Conservation (phyloP, 2,888 invertebrate genomes). For the Polylopha cassiicola region DNA sequence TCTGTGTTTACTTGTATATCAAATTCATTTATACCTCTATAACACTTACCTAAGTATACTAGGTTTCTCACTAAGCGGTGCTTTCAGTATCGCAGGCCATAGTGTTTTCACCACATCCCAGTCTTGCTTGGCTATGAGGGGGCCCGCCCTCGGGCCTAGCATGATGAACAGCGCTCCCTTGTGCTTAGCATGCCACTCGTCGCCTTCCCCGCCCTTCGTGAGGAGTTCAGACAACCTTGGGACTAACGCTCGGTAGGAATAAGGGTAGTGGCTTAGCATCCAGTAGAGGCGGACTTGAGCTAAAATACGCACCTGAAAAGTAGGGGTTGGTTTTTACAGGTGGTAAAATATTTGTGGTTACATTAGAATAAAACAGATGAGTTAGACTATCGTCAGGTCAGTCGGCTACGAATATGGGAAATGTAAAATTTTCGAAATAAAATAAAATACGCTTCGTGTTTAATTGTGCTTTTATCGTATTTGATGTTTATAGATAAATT, state of each 20-base stretch:
- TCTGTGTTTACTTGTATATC: not conserved
- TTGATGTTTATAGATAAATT: too few species aligned
- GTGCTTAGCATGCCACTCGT: constrained; percentile 64
- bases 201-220: constrained; percentile 62
- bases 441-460: too few species aligned
- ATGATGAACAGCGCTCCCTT: constrained; percentile 87
- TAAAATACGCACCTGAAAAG: constrained; percentile 73
- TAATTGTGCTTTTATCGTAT: too few species aligned
- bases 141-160: constrained; percentile 80
- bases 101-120: constrained; percentile 84
- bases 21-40: not conserved
- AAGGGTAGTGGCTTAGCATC: constrained; percentile 81
- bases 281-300: constrained; percentile 82
- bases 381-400: too few species aligned
- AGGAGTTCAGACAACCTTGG: constrained; percentile 80
- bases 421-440: too few species aligned
- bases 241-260: constrained; percentile 82
- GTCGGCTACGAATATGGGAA: too few species aligned
- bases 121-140: constrained; percentile 83
- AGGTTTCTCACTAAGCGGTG: constrained; percentile 90
- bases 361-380: too few species aligned
- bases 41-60: constrained; percentile 79
- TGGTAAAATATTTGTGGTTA: too few species aligned
- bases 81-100: constrained; percentile 87
- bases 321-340: too few species aligned